These are phyloP conservation scores for Tinea semifulvella DNA, from an alignment of 2,888 invertebrate species.

Conservation along the genomic window DNA sequence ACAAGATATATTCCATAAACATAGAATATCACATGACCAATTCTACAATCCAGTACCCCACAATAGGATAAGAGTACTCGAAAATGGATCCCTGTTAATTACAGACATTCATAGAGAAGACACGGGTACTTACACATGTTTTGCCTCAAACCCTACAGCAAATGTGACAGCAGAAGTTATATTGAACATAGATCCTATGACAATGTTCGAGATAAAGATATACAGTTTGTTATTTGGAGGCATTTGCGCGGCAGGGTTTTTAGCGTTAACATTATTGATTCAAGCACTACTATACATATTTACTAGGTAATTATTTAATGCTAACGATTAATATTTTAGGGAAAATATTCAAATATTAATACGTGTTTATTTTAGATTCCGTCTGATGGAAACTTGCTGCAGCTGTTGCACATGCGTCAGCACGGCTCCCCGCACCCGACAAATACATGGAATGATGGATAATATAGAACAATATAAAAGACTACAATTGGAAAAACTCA, in stretches of 20 bases:
- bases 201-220: slow-evolving; percentile 84
- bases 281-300: slow-evolving; percentile 78
- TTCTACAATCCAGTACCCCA: slow-evolving; percentile 52
- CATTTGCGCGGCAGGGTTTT: slow-evolving; percentile 80
- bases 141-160: slow-evolving; percentile 84
- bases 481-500: slow-evolving; percentile 85
- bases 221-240: slow-evolving; percentile 85
- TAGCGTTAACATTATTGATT: slow-evolving; percentile 80
- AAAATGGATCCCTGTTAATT: slow-evolving; percentile 83
- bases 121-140: slow-evolving; percentile 86
- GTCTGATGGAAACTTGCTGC: slow-evolving; percentile 77
- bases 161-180: slow-evolving; percentile 79
- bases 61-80: slow-evolving; percentile 72
- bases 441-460: slow-evolving; percentile 88
- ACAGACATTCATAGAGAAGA: slow-evolving; percentile 77
- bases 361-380: slow-evolving; percentile 61
- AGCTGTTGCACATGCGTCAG: slow-evolving; percentile 79
- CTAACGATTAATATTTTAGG: background rate
- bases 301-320: slow-evolving; percentile 67
- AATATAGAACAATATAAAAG: slow-evolving; percentile 91
- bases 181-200: slow-evolving; percentile 85
- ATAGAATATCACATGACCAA: slow-evolving; percentile 69
- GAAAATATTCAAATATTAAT: background rate
- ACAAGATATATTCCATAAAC: slow-evolving; percentile 73
- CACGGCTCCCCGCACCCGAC: slow-evolving; percentile 80